These are phyloP conservation scores for Eriosoma lanigerum DNA, from an alignment of 1,140 invertebrate species.

Conservation along the genomic window DNA sequence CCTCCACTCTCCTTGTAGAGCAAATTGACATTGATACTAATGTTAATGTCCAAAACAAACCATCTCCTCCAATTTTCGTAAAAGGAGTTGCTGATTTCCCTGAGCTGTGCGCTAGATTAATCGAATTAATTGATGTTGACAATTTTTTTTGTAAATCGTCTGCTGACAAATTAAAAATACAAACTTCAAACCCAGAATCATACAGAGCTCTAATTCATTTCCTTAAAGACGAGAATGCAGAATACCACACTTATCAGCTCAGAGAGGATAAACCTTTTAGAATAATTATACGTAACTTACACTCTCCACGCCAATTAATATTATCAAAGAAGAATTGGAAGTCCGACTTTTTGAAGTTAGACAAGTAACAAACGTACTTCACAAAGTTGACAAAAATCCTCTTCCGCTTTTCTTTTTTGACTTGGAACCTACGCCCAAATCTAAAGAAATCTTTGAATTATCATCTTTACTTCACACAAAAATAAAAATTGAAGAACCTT, in stretches of 20 bases:
- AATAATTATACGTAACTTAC: neutral
- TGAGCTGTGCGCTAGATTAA: neutral
- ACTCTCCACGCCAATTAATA: neutral
- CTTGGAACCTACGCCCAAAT: neutral
- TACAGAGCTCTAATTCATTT: neutral
- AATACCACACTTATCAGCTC: neutral
- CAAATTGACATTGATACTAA: slow-evolving; percentile 5
- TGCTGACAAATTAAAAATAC: neutral
- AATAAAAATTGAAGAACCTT: neutral
- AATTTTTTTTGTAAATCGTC: neutral
- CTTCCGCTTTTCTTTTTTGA: no score
- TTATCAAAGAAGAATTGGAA: neutral
- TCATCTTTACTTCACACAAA: neutral
- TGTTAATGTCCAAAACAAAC: neutral
- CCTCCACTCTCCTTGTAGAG: slow-evolving; percentile 6
- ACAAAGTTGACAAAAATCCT: no score
- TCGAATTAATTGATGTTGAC: neutral
- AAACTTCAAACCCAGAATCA: neutral
- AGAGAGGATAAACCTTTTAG: neutral
- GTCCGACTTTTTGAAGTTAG: neutral
- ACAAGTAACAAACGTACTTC: neutral
- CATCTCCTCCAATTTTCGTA: neutral
- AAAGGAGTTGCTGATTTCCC: neutral
- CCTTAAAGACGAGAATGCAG: neutral
- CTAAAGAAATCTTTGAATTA: no score